Conservation (phyloP, 2,797 vertebrate species). For the Sebastes elongatus region DNA sequence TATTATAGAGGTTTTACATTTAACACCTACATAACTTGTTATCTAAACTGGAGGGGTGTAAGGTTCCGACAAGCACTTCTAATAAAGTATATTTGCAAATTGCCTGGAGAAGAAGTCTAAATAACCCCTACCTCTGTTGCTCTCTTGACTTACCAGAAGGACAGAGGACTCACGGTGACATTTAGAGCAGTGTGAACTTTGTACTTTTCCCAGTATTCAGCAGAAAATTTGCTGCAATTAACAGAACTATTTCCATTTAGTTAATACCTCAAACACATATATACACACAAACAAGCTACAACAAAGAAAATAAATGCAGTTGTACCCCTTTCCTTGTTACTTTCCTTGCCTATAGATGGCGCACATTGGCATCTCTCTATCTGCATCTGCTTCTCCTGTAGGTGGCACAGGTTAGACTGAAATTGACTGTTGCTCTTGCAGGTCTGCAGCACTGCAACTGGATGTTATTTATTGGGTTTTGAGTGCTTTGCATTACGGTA, state of each 20-base stretch:
- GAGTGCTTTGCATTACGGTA: not conserved
- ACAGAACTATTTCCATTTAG: not conserved
- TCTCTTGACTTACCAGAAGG: not conserved
- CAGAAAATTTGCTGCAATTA: not conserved
- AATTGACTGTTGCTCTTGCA: not conserved
- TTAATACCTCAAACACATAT: not conserved
- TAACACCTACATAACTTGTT: not conserved
- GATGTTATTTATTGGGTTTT: not conserved
- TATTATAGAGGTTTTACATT: not conserved
- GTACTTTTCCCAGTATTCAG: not conserved
- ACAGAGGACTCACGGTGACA: not conserved
- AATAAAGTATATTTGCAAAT: not conserved
- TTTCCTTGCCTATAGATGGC: conserved; percentile 3
- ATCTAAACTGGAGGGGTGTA: not conserved
- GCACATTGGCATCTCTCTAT: not conserved
- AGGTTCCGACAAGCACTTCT: not conserved
- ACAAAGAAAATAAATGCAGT: not conserved
- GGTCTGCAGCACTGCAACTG: not conserved
- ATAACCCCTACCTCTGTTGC: too few relatives aligned
- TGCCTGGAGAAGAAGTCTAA: not conserved
- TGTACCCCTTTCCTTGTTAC: not conserved
- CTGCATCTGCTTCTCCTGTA: not conserved
- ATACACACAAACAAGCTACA: not conserved
- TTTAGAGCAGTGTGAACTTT: not conserved
- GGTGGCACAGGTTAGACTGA: not conserved